These are phyloP conservation scores for Dicrurus megarhynchus DNA, from an alignment of 2,113 vertebrate species.

Conservation along the genomic window DNA sequence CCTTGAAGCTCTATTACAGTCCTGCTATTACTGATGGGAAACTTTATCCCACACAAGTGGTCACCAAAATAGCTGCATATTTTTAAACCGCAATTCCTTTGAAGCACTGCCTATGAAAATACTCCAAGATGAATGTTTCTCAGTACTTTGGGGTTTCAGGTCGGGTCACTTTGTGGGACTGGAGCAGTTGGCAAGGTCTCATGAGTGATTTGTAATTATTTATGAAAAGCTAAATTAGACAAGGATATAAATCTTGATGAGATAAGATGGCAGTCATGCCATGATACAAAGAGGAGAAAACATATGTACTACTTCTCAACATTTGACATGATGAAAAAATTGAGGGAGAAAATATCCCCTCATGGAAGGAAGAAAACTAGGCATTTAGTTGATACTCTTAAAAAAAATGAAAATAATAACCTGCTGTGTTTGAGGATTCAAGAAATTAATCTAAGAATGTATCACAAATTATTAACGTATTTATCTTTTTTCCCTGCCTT, in stretches of 20 bases:
- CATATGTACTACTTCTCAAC: not conserved
- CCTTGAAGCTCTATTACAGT: conserved; percentile 38
- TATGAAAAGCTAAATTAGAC: conserved; percentile 59
- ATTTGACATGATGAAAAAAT: not conserved
- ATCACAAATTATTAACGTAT: not conserved
- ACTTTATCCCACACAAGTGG: conserved; percentile 76
- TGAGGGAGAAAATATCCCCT: not conserved
- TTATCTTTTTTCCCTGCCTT: not conserved
- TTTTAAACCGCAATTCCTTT: conserved; percentile 72
- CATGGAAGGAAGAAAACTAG: not conserved
- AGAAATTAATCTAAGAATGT: not conserved
- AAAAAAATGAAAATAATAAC: not conserved
- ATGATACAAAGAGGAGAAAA: not conserved
- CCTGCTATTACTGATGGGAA: conserved; percentile 67
- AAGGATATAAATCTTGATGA: conserved; percentile 55
- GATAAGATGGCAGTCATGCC: not conserved
- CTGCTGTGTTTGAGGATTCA: not conserved
- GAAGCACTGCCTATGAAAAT: conserved; percentile 76
- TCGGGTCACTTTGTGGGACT: conserved; percentile 61
- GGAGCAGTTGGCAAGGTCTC: conserved; percentile 63
- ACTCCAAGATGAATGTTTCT: conserved; percentile 56
- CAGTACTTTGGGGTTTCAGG: conserved; percentile 64
- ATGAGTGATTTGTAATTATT: conserved; percentile 57
- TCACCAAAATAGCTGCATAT: conserved; percentile 77
- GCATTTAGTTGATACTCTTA: not conserved